A percentile compares a stretch with the other conserved stretches of the same genome.
Evolutionary conservation across 1,140 invertebrate genomes (phyloP).

Genomic region (Drosophila nikananu): DNA sequence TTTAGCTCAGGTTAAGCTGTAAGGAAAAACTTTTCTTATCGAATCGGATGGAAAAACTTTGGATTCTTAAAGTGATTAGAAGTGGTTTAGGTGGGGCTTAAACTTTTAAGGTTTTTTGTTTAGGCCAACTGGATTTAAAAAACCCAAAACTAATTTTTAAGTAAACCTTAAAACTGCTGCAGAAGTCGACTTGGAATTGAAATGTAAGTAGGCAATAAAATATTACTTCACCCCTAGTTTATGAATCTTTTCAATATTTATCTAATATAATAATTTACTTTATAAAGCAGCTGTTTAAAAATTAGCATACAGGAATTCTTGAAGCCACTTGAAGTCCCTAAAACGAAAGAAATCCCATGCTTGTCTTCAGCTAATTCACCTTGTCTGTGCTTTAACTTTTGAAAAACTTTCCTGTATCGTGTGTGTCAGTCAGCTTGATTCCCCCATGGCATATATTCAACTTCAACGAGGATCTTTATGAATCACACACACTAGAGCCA

Average conservation of each 20-base stretch:
- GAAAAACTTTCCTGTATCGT: constrained; percentile 5
- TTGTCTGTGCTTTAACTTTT: constrained; percentile 1
- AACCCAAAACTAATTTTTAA: not conserved
- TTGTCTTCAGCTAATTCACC: not conserved
- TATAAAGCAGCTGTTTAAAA: not conserved
- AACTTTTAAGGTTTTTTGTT: constrained; percentile 1
- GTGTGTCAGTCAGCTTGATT: constrained; percentile 12
- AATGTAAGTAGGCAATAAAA: not conserved
- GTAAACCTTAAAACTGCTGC: not conserved
- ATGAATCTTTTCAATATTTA: not conserved
- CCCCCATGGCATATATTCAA: constrained; percentile 25
- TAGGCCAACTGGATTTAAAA: not conserved
- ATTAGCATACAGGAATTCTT: not conserved
- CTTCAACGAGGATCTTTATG: constrained; percentile 57
- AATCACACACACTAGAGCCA: constrained; percentile 44
- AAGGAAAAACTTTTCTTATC: constrained; percentile 45
- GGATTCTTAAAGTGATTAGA: constrained; percentile 23
- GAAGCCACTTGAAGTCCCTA: no score
- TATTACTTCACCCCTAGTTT: not conserved
- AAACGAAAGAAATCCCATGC: not conserved
- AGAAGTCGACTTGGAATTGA: no score
- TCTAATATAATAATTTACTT: not conserved
- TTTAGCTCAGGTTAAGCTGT: constrained; percentile 34
- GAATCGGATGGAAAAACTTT: constrained; percentile 33
- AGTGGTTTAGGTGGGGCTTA: constrained; percentile 5